Evolutionary conservation across 2,797 vertebrate species (phyloP).

Genomic region (Gallirallus australis): DNA sequence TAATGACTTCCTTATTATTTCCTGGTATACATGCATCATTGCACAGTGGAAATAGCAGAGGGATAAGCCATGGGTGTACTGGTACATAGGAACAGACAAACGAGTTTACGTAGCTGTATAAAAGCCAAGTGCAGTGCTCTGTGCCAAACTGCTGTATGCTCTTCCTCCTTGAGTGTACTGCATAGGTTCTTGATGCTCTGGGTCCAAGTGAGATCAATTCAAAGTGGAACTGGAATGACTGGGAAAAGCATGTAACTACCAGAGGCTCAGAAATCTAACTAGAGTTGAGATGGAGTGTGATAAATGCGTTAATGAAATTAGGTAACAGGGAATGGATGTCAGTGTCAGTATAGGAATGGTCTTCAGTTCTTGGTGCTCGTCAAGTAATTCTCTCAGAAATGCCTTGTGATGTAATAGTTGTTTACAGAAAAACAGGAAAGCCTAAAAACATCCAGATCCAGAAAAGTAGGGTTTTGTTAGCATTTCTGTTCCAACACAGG

Average conservation of each 20-base stretch:
- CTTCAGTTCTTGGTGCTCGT: not conserved
- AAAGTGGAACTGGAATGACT: not conserved
- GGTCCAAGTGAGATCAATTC: not conserved
- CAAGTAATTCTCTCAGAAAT: not conserved
- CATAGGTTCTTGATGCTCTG: not conserved
- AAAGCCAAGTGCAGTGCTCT: not conserved
- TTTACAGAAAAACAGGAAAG: not conserved
- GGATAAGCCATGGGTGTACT: not conserved
- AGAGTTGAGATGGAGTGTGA: not conserved
- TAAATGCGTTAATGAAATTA: not conserved
- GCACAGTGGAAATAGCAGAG: not conserved
- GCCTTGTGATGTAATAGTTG: not conserved
- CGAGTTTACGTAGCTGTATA: not conserved
- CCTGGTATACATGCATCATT: not conserved
- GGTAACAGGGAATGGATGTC: not conserved
- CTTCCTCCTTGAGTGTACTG: not conserved
- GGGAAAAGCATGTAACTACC: not conserved
- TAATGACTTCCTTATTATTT: not conserved
- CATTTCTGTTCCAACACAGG: not conserved
- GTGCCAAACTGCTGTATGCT: not conserved
- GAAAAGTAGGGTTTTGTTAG: not conserved
- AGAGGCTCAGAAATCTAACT: not conserved
- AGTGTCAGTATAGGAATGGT: accelerated
- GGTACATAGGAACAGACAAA: not conserved
- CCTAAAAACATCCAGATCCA: not conserved